Percentiles rank a stretch among this genome's conserved stretches.
Evolutionary conservation across 2,113 vertebrate species (phyloP).

Genomic region (Urocynchramus pylzowi): DNA sequence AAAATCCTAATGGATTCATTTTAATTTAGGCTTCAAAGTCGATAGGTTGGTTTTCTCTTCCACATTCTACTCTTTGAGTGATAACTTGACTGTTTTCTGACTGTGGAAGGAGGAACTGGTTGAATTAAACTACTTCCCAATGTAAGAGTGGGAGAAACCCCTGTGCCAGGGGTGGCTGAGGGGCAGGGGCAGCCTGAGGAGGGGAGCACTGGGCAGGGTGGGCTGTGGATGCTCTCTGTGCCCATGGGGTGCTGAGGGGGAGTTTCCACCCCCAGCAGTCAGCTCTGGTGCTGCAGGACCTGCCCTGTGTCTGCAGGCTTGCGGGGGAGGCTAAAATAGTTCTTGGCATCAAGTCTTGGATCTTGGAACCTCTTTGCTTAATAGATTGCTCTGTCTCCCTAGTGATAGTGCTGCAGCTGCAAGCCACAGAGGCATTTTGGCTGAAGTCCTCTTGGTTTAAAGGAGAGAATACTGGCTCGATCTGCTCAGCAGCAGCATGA

Average conservation of each 20-base stretch:
- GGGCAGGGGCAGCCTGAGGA: accelerated
- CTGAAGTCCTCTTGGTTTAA: slow-evolving; percentile 16
- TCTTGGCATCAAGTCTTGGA: slow-evolving; percentile 10
- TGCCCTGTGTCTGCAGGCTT: not conserved
- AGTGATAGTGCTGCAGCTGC: slow-evolving; percentile 46
- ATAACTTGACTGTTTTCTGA: not conserved
- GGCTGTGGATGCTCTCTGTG: accelerated
- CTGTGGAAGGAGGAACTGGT: not conserved
- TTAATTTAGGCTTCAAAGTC: not conserved
- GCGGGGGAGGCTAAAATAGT: not conserved
- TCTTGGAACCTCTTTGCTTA: slow-evolving; percentile 32
- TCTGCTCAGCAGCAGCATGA: not conserved
- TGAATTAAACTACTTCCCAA: not conserved
- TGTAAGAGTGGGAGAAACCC: not conserved
- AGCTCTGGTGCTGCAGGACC: not conserved
- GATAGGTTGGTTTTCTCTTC: not conserved
- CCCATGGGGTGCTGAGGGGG: not conserved
- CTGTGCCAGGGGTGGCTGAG: not conserved
- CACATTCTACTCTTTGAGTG: not conserved
- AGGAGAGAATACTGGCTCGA: not conserved
- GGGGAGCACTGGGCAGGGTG: not conserved
- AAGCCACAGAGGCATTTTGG: slow-evolving; percentile 42
- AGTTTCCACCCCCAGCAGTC: not conserved
- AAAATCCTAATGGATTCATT: not conserved
- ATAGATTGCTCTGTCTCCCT: slow-evolving; percentile 41